Evolutionary conservation across 2,888 invertebrate species (phyloP), one percentile per base, ranked within the genome.

Genomic region (Celastrina argiolus): DNA sequence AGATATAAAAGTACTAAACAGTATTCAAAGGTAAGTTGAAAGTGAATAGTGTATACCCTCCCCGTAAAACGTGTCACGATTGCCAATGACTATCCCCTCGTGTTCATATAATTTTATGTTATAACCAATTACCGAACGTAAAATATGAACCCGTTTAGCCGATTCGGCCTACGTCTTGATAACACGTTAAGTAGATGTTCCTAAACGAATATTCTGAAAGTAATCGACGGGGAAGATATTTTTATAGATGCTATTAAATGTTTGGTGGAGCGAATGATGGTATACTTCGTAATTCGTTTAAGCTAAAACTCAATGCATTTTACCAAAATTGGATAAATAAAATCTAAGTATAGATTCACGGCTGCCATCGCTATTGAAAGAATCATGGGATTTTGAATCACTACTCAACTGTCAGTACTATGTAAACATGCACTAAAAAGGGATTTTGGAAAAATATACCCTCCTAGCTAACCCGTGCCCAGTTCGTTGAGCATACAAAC

Each of bases 111-210:
- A 45, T 18, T 45, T 45, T 18, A 45, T 45, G 45, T 45, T 45
- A 45, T 45, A 45, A 45, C 45, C 45, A 18, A 45, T 45, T 45
- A 45, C 45, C 10, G 10, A 18, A 10, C 18, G 45, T 16, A 45
- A 45, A 45, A 45, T 45, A 45, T 45, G 42, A 42, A 45, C 18
- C 45, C 8, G 45, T 45, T 45, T 45, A 45, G 18, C 45, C 45
- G 45, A 18, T 45, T 18, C 2, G 45, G 45, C 18, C 18, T 45
- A 45, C 18, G 10, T 16, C 18, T 45, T 45, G 18, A 45, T 45
- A 18, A 12, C 45, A 45, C 18, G 18, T 16, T 18, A 18, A 45
- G 10, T 10, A 10, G 10, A 45, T 45, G 45, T 45, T 45, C 18
- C 18, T 18, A 45, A 8, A 16, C 45, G 45, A 45, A 45, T 45